A percentile compares a stretch with the other conserved stretches of the same genome.
Evolutionary conservation across 2,888 invertebrate species (phyloP).

Genomic region (Pterostichus niger): DNA sequence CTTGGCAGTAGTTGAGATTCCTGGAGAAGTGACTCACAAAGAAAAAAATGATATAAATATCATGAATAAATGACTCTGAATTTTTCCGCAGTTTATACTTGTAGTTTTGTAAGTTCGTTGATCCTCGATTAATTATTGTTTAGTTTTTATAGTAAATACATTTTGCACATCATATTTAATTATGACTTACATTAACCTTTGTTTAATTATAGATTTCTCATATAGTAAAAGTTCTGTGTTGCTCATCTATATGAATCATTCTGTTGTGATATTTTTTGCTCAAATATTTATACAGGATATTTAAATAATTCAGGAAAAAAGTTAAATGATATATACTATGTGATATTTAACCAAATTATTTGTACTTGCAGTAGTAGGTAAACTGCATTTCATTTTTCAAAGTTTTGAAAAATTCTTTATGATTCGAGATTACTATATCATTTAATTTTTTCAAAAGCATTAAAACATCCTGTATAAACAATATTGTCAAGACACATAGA

Average conservation of each 20-base stretch:
- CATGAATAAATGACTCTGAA: neutral
- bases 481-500: no score
- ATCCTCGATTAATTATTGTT: constrained; percentile 26
- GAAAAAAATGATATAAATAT: constrained; percentile 16
- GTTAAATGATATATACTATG: no score
- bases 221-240: neutral
- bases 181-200: neutral
- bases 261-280: neutral
- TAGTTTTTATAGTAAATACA: constrained; percentile 5
- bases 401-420: no score
- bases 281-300: no score
- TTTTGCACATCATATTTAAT: constrained; percentile 7
- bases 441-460: no score
- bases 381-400: no score
- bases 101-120: constrained; percentile 30
- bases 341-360: no score
- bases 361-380: no score
- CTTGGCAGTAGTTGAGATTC: constrained; percentile 43
- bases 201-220: neutral
- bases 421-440: no score
- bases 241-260: constrained; percentile 1
- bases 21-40: constrained; percentile 36
- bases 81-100: constrained; percentile 7
- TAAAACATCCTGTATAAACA: no score
- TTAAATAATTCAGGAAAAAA: no score